Conservation (phyloP, 1,140 invertebrate species). For the Sarcophaga bullata region DNA sequence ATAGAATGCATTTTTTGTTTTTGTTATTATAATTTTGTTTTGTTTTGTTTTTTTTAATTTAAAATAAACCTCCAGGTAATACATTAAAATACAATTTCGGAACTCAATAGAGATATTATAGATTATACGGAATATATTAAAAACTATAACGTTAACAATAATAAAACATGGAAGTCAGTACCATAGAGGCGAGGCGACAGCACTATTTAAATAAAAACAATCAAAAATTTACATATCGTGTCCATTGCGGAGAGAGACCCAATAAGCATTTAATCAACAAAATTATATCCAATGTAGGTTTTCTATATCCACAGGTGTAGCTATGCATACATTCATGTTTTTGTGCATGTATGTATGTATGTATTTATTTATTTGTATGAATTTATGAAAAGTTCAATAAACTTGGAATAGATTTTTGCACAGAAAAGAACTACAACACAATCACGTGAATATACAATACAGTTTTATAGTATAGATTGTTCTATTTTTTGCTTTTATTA, state of each 20-base stretch:
- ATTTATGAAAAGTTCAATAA: no score
- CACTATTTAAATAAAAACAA: neutral
- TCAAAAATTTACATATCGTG: slow-evolving; percentile 12
- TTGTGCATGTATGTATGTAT: no score
- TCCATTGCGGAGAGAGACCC: neutral
- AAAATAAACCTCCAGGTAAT: neutral
- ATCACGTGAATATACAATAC: no score
- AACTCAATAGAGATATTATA: neutral
- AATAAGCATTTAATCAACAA: slow-evolving; percentile 1
- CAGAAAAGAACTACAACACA: no score
- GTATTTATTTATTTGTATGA: no score
- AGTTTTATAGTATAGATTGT: no score
- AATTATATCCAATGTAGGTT: neutral
- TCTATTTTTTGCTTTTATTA: no score
- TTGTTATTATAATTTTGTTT: neutral
- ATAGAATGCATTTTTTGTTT: neutral
- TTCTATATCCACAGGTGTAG: no score
- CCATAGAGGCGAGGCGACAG: neutral
- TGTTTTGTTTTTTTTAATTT: neutral
- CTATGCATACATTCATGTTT: no score
- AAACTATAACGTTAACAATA: neutral
- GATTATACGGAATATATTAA: slow-evolving; percentile 9
- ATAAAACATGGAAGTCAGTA: no score
- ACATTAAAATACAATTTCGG: neutral
- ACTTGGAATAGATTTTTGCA: no score